phyloP scores from a whole-genome alignment of 1,140 invertebrate genomes.

The Ptiloglossa arizonensis region DNA sequence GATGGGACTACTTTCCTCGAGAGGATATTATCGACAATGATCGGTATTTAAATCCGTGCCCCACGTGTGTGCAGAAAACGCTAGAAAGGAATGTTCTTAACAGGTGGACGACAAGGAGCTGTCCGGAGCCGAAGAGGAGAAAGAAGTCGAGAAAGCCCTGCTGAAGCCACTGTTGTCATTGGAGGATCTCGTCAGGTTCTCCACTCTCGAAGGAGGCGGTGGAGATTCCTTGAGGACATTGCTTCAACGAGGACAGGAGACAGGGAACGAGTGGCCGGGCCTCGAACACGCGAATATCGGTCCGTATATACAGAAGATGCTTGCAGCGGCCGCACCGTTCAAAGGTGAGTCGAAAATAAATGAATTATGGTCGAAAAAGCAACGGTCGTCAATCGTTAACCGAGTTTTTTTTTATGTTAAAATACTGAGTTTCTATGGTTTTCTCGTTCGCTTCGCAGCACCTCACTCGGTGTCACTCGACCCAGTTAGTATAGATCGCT shows the following conservation, averaged over 20 bases:
- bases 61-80: constrained; percentile 36
- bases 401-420: too few relatives aligned
- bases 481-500: too few relatives aligned
- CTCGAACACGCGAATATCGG: constrained; percentile 83
- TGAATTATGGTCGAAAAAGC: too few relatives aligned
- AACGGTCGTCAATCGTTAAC: too few relatives aligned
- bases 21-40: constrained; percentile 48
- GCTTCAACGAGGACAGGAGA: constrained; percentile 82
- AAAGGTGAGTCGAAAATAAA: too few relatives aligned
- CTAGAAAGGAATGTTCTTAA: constrained; percentile 67
- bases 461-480: too few relatives aligned
- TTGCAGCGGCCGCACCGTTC: constrained; percentile 78
- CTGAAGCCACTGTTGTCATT: constrained; percentile 83
- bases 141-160: constrained; percentile 84
- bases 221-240: constrained; percentile 84
- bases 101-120: constrained; percentile 84
- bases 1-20: constrained; percentile 55
- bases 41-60: constrained; percentile 39
- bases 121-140: constrained; percentile 86
- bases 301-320: constrained; percentile 84
- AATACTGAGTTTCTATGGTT: too few relatives aligned
- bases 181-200: constrained; percentile 84
- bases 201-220: constrained; percentile 80
- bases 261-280: constrained; percentile 81
- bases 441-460: too few relatives aligned